Evolutionary conservation across 2,113 vertebrate species (phyloP).

Genomic region (Noturus placidus): DNA sequence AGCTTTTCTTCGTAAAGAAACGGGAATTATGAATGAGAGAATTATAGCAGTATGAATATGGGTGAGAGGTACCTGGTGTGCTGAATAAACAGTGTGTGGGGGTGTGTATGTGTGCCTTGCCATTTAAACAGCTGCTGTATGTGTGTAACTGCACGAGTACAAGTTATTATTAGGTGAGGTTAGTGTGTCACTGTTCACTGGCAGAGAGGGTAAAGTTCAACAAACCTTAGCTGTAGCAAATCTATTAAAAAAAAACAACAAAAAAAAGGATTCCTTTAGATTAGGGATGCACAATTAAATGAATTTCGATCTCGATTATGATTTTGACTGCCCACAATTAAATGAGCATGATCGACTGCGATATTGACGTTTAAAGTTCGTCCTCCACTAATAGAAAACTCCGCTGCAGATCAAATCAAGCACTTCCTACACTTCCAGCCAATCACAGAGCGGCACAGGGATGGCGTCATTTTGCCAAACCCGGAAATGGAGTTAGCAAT

Average conservation of each 20-base stretch:
- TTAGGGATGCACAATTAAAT: too few relatives aligned
- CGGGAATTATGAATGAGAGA: background rate
- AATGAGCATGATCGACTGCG: too few relatives aligned
- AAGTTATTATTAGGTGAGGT: conserved; percentile 46
- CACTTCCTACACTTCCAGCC: too few relatives aligned
- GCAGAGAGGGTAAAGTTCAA: background rate
- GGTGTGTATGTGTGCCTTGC: background rate
- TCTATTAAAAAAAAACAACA: too few relatives aligned
- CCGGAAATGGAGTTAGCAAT: too few relatives aligned
- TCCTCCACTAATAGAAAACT: too few relatives aligned
- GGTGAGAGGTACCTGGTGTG: conserved; percentile 6
- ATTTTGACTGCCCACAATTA: too few relatives aligned
- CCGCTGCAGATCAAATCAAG: too few relatives aligned
- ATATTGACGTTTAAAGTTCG: too few relatives aligned
- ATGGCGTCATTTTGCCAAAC: too few relatives aligned
- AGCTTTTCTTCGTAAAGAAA: background rate
- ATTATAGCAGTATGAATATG: background rate
- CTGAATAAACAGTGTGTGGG: conserved; percentile 24
- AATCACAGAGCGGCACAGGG: too few relatives aligned
- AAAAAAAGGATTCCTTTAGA: conserved; percentile 4
- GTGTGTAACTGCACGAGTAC: conserved; percentile 3
- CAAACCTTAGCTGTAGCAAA: background rate
- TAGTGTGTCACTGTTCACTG: conserved; percentile 31
- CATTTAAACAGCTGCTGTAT: conserved; percentile 25
- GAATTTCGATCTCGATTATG: too few relatives aligned